Evolutionary conservation across 2,113 vertebrate species (phyloP).

Genomic region (Acinonyx jubatus): DNA sequence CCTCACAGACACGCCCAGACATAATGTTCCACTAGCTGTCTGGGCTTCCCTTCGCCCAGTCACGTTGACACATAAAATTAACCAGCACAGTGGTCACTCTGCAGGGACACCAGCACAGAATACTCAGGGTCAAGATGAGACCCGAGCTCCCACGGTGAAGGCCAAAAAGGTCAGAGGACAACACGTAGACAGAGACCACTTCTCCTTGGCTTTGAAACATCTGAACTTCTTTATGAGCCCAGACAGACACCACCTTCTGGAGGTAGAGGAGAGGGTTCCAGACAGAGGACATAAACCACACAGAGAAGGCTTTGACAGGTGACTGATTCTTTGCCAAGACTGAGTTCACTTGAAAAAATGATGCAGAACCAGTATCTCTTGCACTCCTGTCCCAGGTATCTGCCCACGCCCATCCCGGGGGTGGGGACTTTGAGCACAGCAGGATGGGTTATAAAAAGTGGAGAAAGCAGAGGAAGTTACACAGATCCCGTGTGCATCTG

Average conservation of each 20-base stretch:
- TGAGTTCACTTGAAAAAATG: neutral
- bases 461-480: neutral
- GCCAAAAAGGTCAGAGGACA: neutral
- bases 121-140: accelerated
- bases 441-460: neutral
- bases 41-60: neutral
- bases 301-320: neutral
- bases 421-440: neutral
- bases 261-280: neutral
- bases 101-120: too few species aligned
- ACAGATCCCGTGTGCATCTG: neutral
- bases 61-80: neutral
- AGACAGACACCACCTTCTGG: neutral
- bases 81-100: neutral
- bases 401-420: too few species aligned
- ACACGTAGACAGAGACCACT: neutral
- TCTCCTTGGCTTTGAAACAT: neutral
- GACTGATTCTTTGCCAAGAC: neutral
- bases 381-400: neutral
- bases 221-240: neutral
- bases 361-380: neutral
- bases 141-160: neutral
- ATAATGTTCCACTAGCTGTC: neutral
- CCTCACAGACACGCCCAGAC: neutral
- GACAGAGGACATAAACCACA: neutral